Conservation (phyloP, 2,113 vertebrate genomes). For the Oreochromis aureus region DNA sequence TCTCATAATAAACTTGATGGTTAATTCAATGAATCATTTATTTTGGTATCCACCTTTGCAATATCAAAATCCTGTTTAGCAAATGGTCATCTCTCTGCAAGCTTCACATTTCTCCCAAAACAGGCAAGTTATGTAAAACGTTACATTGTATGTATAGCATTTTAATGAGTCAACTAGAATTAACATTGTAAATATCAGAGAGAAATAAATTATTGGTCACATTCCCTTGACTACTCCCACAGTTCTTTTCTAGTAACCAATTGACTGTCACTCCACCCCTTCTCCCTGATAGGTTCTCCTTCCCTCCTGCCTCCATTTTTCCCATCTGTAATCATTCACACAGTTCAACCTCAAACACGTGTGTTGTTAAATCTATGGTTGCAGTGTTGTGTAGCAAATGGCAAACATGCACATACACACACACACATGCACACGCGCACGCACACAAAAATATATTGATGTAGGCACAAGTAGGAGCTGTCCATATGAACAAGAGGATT, state of each 20-base stretch:
- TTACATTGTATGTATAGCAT: background rate
- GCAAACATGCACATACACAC: background rate
- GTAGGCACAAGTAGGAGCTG: background rate
- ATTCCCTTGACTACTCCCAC: background rate
- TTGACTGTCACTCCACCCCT: background rate
- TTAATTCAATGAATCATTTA: background rate
- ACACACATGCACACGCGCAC: fast-evolving
- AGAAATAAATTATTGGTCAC: background rate
- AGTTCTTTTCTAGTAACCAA: background rate
- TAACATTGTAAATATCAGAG: background rate
- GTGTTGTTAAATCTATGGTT: constrained; percentile 21
- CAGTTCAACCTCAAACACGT: background rate
- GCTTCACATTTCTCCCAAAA: background rate
- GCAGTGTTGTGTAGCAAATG: background rate
- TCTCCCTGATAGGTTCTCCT: background rate
- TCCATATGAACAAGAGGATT: constrained; percentile 40
- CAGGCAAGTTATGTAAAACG: background rate
- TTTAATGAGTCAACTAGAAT: background rate
- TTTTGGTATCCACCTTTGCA: background rate
- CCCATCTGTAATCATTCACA: background rate
- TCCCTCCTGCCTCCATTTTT: background rate
- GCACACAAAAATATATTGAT: background rate
- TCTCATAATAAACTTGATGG: background rate
- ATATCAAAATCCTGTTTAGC: background rate
- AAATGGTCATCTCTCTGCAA: background rate